Percentiles rank a stretch among this genome's conserved stretches.
Conservation (phyloP, 2,888 invertebrate genomes). For the Lochmaea capreae region DNA sequence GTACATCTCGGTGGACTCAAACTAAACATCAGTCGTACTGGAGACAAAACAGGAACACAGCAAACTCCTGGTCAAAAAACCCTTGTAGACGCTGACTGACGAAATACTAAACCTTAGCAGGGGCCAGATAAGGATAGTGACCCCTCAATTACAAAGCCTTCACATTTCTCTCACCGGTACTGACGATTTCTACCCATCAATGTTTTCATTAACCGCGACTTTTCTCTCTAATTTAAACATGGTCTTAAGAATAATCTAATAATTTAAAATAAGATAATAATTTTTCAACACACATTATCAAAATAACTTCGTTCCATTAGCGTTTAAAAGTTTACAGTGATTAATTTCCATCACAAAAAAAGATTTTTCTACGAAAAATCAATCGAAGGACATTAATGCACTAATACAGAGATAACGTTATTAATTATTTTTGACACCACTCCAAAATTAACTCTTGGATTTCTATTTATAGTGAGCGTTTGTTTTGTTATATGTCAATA, state of each 20-base stretch:
- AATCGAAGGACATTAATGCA: constrained; percentile 6
- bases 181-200: no score
- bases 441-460: constrained; percentile 20
- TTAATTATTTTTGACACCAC: constrained; percentile 20
- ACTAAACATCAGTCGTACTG: no score
- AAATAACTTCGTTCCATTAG: neutral
- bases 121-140: no score
- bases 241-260: neutral
- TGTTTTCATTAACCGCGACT: no score
- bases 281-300: neutral
- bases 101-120: no score
- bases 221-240: no score
- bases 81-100: no score
- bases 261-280: neutral
- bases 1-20: no score
- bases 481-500: constrained; percentile 20
- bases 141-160: no score
- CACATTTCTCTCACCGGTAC: no score
- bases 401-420: constrained; percentile 14
- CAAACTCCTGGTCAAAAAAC: no score
- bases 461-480: constrained; percentile 21
- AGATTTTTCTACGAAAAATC: neutral
- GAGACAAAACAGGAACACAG: no score
- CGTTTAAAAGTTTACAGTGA: neutral
- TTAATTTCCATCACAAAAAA: neutral